These are phyloP conservation scores for Philopedon plagiatum DNA, from an alignment of 2,888 invertebrate species.

Conservation along the genomic window DNA sequence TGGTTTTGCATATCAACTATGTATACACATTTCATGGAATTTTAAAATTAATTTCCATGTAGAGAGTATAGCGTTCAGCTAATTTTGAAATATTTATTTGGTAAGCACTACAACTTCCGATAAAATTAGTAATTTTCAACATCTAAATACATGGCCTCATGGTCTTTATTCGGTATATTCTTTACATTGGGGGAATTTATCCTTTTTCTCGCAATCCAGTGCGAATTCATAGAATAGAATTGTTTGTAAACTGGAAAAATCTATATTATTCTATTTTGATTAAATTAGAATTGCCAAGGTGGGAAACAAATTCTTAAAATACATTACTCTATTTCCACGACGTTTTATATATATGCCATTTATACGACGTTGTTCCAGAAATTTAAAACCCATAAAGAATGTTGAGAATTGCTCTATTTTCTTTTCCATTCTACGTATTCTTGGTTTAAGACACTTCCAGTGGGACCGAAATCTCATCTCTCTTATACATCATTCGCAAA, in stretches of 20 bases:
- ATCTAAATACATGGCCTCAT: too few species aligned
- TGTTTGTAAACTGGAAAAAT: too few species aligned
- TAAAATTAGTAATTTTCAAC: too few species aligned
- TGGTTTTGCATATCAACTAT: background rate
- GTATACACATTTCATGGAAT: background rate
- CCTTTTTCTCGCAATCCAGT: too few species aligned
- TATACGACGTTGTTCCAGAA: background rate
- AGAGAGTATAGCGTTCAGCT: background rate
- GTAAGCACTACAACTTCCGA: background rate
- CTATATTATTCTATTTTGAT: too few species aligned
- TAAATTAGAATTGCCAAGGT: too few species aligned
- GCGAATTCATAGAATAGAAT: too few species aligned
- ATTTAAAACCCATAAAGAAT: background rate
- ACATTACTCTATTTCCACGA: too few species aligned
- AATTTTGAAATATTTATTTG: background rate
- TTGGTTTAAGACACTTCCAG: background rate
- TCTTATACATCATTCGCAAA: background rate
- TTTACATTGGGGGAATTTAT: too few species aligned
- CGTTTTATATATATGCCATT: too few species aligned
- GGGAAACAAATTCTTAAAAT: too few species aligned
- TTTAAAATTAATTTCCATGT: background rate
- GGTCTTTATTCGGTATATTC: too few species aligned
- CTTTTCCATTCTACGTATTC: background rate
- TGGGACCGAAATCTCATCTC: conserved; percentile 1
- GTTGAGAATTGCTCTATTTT: background rate